phyloP scores from a whole-genome alignment of 2,113 vertebrate species.

The Phyllostomus hastatus region DNA sequence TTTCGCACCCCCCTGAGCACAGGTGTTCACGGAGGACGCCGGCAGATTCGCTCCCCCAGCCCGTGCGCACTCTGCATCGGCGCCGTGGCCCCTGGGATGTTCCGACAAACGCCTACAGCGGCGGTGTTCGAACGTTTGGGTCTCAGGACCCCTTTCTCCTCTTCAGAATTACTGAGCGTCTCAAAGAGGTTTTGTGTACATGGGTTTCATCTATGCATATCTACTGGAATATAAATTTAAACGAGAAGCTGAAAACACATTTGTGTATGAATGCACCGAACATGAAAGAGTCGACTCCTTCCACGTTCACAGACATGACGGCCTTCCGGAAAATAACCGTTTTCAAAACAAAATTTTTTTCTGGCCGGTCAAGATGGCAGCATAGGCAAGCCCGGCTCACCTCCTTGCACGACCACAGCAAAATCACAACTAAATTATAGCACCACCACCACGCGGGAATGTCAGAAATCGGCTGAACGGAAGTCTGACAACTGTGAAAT shows the following conservation, averaged over 20 bases:
- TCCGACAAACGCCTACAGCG: too few relatives aligned
- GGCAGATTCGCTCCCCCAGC: fast-evolving
- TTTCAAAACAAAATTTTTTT: neutral
- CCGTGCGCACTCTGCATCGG: too few relatives aligned
- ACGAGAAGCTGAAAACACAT: neutral
- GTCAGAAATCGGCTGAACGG: too few relatives aligned
- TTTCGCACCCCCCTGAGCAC: too few relatives aligned
- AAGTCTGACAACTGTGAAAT: too few relatives aligned
- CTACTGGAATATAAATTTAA: neutral
- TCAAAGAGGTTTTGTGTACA: neutral
- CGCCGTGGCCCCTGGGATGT: too few relatives aligned
- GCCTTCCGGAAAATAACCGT: neutral
- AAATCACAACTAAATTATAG: too few relatives aligned
- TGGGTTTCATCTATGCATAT: neutral
- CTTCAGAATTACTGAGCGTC: neutral
- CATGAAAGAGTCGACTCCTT: neutral
- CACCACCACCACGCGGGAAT: too few relatives aligned
- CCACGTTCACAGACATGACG: neutral
- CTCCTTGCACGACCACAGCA: too few relatives aligned
- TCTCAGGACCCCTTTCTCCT: neutral
- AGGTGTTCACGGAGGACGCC: fast-evolving
- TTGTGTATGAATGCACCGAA: neutral
- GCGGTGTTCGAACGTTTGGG: too few relatives aligned
- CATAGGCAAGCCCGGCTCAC: too few relatives aligned
- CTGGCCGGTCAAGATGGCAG: too few relatives aligned